phyloP scores from a whole-genome alignment of 2,797 vertebrate species.

The Gymnopithys bicolor region DNA sequence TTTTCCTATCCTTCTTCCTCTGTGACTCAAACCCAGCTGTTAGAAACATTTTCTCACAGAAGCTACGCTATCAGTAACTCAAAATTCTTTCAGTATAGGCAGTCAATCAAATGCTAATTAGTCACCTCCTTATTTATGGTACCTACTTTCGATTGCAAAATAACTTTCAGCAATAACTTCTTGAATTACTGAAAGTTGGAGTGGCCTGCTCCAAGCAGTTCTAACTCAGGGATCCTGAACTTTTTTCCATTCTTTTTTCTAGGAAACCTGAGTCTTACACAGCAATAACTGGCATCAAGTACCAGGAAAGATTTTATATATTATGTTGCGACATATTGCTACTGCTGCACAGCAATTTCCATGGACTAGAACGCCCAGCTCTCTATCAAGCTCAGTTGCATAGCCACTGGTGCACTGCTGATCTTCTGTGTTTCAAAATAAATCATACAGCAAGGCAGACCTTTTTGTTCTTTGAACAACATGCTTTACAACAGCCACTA shows the following conservation, averaged over 20 bases:
- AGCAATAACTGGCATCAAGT: background rate
- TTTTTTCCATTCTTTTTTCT: background rate
- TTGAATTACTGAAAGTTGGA: background rate
- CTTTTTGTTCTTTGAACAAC: background rate
- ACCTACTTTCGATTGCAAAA: background rate
- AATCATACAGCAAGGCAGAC: background rate
- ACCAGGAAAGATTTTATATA: background rate
- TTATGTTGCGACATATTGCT: background rate
- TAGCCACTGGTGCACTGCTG: background rate
- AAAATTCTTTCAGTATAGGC: background rate
- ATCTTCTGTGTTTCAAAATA: background rate
- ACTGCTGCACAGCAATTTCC: background rate
- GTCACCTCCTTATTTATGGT: background rate
- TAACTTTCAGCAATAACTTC: background rate
- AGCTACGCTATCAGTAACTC: background rate
- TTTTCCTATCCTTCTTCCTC: background rate
- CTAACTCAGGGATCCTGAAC: background rate
- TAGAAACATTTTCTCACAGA: background rate
- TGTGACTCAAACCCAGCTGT: background rate
- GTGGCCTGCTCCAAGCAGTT: background rate
- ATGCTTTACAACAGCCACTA: background rate
- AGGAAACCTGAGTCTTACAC: background rate
- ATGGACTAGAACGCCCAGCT: background rate
- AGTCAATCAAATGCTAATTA: background rate
- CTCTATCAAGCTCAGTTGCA: background rate